Evolutionary conservation across 2,113 vertebrate genomes (phyloP), one percentile per base, ranked within the genome.

Genomic region (Lynx canadensis): DNA sequence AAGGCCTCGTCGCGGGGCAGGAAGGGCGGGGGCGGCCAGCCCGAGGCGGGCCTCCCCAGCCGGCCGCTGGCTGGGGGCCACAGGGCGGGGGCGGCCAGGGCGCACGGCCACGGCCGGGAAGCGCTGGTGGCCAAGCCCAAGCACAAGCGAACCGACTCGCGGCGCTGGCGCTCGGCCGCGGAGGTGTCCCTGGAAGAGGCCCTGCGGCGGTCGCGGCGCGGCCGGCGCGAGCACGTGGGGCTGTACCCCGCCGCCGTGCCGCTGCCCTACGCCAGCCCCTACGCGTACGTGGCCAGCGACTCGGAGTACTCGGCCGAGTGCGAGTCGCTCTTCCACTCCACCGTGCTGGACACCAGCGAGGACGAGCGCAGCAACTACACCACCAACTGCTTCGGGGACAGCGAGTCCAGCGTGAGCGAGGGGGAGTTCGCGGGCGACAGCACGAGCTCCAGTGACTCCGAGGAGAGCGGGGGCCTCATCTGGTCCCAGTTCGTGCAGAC

Each of bases 261-360:
- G 0, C 97, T 98, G 78, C 98, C 99, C 1, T 98, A 98, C 0
- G 92, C 98, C 93, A 99, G 99, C 87, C 99, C 99, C 0, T 99
- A 99, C 0, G 96, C 99, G 19, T 99, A 98, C 0, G 98, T 98
- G 31, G 99, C 99, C 95, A 99, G 99, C 21, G 99, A 99, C 98
- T 99, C 99, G 0, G 99, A 99, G 98, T 99, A 99, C 95, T 99
- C 99, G 0, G 99, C 99, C 0, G 99, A 99, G 98, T 99, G 99
- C 0, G 99, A 99, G 79, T 99, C 99, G 36, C 99, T 99, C 68
- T 99, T 99, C 98, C 99, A 99, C 98, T 99, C 99, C 96, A 99
- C 99, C 0, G 99, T 99, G 66, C 98, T 99, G 98, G 99, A 99
- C 98, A 99, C 99, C 10, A 99, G 99, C 0, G 99, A 99, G 96